phyloP scores from a whole-genome alignment of 2,888 invertebrate species.

The Nasonia oneida region DNA sequence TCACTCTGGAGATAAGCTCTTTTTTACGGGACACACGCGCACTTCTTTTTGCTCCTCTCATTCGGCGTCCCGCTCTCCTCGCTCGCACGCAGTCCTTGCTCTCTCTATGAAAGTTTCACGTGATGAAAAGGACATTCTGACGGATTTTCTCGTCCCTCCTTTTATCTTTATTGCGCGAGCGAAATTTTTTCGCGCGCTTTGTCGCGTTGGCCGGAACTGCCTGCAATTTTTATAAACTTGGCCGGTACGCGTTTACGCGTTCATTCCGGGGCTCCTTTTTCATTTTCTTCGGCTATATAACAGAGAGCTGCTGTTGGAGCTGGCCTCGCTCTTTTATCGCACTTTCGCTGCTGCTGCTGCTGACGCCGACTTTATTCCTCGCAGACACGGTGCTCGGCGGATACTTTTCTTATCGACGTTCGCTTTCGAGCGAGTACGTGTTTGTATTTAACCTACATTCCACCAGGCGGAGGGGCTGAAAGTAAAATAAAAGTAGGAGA shows the following conservation, averaged over 20 bases:
- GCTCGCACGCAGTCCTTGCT: neutral
- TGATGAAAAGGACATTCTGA: conserved; percentile 61
- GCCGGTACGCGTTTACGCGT: conserved; percentile 30
- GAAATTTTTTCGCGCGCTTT: conserved; percentile 22
- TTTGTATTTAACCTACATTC: conserved; percentile 60
- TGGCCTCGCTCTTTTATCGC: neutral
- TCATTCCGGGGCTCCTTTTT: conserved; percentile 1
- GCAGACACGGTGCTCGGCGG: neutral
- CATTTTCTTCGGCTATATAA: neutral
- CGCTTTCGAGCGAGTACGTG: conserved; percentile 49
- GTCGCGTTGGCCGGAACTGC: neutral
- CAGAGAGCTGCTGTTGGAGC: neutral
- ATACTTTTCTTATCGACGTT: conserved; percentile 25
- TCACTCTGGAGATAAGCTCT: conserved; percentile 2
- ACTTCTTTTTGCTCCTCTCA: conserved; percentile 20
- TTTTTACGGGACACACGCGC: neutral
- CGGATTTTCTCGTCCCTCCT: conserved; percentile 59
- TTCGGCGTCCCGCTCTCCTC: conserved; percentile 15
- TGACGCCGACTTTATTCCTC: conserved; percentile 28
- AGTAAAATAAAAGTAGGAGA: too few relatives aligned
- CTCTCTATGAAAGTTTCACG: conserved; percentile 54
- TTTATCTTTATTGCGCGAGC: conserved; percentile 54
- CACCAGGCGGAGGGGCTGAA: neutral
- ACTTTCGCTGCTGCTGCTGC: conserved; percentile 28
- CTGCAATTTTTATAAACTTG: conserved; percentile 60